A percentile compares a stretch with the other conserved stretches of the same genome.
These are phyloP conservation scores for Trichosurus vulpecula DNA, from an alignment of 2,797 vertebrate species.

Conservation along the genomic window DNA sequence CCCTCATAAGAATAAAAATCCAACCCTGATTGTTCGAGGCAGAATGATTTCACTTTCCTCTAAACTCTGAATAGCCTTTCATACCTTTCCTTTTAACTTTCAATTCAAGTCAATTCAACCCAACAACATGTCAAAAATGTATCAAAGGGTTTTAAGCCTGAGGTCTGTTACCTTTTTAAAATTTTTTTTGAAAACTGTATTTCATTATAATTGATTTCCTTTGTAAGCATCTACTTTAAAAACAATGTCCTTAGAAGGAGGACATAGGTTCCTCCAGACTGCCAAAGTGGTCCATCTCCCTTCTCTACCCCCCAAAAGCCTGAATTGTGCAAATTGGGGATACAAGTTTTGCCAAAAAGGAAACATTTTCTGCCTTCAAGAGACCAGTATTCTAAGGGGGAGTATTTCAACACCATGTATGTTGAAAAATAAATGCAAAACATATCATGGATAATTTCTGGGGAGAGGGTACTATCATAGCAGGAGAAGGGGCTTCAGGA, in stretches of 20 bases:
- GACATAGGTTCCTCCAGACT: neutral
- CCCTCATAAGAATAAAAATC: neutral
- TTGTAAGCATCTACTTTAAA: neutral
- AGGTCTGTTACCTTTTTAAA: neutral
- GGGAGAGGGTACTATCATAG: neutral
- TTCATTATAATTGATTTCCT: neutral
- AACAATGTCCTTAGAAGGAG: neutral
- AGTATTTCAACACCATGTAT: neutral
- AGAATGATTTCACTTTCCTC: neutral
- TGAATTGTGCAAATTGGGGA: neutral
- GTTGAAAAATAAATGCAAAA: neutral
- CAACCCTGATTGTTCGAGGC: neutral
- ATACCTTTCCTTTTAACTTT: neutral
- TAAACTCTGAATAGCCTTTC: neutral
- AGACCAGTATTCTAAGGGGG: neutral
- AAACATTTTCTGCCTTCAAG: neutral
- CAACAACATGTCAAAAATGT: neutral
- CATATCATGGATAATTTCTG: neutral
- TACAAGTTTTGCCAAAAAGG: neutral
- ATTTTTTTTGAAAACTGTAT: neutral
- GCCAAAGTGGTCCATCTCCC: neutral
- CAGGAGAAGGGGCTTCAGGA: neutral
- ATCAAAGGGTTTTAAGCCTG: neutral
- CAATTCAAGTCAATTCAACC: neutral
- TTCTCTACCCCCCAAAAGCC: too few species aligned